Conservation (phyloP, 2,113 vertebrate genomes). For the Anas platyrhynchos region DNA sequence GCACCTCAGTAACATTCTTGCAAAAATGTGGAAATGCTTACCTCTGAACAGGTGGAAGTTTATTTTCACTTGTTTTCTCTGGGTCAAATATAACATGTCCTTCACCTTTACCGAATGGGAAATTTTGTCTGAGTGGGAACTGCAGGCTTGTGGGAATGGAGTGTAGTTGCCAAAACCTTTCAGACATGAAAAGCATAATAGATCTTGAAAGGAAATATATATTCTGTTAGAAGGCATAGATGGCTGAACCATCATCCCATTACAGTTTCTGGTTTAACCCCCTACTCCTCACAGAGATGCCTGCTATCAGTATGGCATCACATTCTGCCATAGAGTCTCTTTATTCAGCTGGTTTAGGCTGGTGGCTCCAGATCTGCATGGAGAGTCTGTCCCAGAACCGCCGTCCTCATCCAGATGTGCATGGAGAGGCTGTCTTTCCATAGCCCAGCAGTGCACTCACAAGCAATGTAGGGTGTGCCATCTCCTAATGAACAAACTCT, state of each 20-base stretch:
- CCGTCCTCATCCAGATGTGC: background rate
- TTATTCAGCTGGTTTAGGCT: background rate
- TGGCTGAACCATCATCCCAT: background rate
- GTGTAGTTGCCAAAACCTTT: background rate
- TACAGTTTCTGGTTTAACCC: background rate
- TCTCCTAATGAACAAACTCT: background rate
- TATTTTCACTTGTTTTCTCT: background rate
- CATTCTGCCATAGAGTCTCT: rapidly evolving
- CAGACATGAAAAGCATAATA: background rate
- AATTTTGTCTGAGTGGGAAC: background rate
- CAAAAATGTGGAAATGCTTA: background rate
- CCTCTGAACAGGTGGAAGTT: background rate
- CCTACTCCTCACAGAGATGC: background rate
- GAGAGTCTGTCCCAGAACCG: background rate
- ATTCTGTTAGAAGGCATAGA: background rate
- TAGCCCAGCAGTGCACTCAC: background rate
- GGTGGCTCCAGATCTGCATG: rapidly evolving
- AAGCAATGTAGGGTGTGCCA: rapidly evolving
- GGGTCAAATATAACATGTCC: background rate
- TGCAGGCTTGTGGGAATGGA: background rate
- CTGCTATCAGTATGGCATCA: background rate
- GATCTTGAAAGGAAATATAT: background rate
- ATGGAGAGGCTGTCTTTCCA: rapidly evolving
- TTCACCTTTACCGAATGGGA: background rate
- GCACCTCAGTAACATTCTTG: background rate